Evolutionary conservation across 1,140 invertebrate species (phyloP).

Genomic region (Hyles euphorbiae): DNA sequence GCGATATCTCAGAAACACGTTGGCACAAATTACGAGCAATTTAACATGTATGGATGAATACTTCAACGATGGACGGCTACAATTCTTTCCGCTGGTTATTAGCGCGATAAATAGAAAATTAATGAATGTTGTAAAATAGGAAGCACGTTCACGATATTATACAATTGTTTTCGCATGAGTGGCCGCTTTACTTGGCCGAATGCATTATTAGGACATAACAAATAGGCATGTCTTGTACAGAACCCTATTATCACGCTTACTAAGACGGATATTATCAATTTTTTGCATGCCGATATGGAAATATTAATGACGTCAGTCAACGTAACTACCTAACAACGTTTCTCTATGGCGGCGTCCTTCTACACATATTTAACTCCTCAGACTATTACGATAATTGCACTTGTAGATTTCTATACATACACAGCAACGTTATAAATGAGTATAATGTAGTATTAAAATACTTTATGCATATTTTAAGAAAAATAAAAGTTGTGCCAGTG

Average conservation of each 20-base stretch:
- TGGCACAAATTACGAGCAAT: neutral
- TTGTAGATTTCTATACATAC: too few relatives aligned
- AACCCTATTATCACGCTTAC: slow-evolving; percentile 32
- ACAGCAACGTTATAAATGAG: too few relatives aligned
- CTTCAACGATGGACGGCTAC: too few relatives aligned
- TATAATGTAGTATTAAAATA: too few relatives aligned
- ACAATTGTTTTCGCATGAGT: slow-evolving; percentile 48
- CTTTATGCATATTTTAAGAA: too few relatives aligned
- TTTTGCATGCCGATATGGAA: slow-evolving; percentile 7
- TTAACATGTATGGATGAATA: neutral
- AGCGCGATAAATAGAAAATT: slow-evolving; percentile 24
- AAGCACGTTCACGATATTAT: slow-evolving; percentile 38
- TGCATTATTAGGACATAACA: slow-evolving; percentile 38
- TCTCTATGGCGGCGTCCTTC: too few relatives aligned
- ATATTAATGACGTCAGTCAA: neutral
- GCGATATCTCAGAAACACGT: neutral
- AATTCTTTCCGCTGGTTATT: slow-evolving; percentile 5
- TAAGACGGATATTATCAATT: slow-evolving; percentile 26
- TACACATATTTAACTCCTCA: too few relatives aligned
- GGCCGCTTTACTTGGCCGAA: slow-evolving; percentile 36
- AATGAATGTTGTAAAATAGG: slow-evolving; percentile 38
- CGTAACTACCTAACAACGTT: too few relatives aligned
- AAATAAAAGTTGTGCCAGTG: too few relatives aligned
- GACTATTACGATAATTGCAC: too few relatives aligned
- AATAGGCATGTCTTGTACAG: slow-evolving; percentile 38